These are phyloP conservation scores for Athalia cordata DNA, from an alignment of 2,888 invertebrate genomes.

Conservation along the genomic window DNA sequence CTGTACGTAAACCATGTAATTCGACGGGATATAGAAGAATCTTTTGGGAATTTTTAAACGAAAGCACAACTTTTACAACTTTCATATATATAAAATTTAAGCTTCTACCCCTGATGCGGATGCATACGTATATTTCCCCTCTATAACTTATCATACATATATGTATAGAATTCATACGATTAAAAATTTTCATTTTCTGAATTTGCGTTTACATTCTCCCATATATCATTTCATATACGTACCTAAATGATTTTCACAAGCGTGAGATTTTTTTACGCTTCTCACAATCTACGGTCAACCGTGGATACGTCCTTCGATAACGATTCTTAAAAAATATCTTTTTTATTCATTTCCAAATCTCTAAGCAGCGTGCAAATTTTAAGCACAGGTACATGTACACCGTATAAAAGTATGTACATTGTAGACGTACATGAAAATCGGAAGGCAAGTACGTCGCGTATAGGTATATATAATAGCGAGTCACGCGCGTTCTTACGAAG, in stretches of 20 bases:
- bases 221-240: too few species aligned
- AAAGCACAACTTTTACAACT: constrained; percentile 43
- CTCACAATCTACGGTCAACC: too few species aligned
- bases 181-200: too few species aligned
- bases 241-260: too few species aligned
- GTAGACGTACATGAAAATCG: background rate
- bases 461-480: background rate
- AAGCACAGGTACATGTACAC: background rate
- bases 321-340: too few species aligned
- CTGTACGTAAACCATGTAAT: constrained; percentile 16
- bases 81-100: constrained; percentile 32
- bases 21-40: constrained; percentile 46
- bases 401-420: too few species aligned
- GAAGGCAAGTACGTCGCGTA: background rate
- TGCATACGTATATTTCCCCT: constrained; percentile 43
- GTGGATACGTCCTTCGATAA: too few species aligned
- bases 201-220: too few species aligned
- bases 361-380: background rate
- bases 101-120: constrained; percentile 45
- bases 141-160: constrained; percentile 43
- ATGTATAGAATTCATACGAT: too few species aligned
- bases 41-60: constrained; percentile 69
- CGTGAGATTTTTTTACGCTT: too few species aligned
- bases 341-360: too few species aligned
- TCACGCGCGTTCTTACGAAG: constrained; percentile 27